Evolutionary conservation across 2,797 vertebrate genomes (phyloP), one percentile per base, ranked within the genome.

Genomic region (Rhynchotus rufescens): DNA sequence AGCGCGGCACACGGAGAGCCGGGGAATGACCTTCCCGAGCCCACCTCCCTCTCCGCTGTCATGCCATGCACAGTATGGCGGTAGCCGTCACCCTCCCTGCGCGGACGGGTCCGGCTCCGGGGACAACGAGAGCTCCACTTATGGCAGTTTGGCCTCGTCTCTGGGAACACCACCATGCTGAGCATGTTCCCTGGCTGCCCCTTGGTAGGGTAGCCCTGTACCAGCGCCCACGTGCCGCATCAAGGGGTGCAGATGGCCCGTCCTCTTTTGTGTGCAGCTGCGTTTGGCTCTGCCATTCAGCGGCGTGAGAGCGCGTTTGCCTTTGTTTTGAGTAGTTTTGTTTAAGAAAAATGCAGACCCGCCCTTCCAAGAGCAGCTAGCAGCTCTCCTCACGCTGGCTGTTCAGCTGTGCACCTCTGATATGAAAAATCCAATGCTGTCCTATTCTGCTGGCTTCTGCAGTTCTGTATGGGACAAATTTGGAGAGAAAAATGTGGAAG

Each of bases 221-320:
- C 56, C 80, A 84, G 40, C 68, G 57, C 86, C 86, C 60, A 12
- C 45, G 61, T 25, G 38, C 7, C 71, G 32, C 75, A 67, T 90
- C 67, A 86, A 84, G 86, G 25, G 71, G 79, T 90, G 85, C 88
- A 95, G 90, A 93, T 94, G 89, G 89, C 68, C 86, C 65, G 64
- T 73, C 83, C 67, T 90, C 81, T 80, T 89, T 85, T 94, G 84
- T 91, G 42, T 75, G 72, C 57, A 57, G 45, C 45, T 5, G 3
- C 2, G 2, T 72, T 89, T 54, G 25, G 83, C 74, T 89, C 52
- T 82, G 42, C 67, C 65, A 78, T 91, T 89, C 89, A 96, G 86
- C 75, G 67, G 60, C 44, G 45, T 67, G 89, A 84, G 51, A 90
- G 84, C 66, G 86, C 81, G 51, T 85, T 93, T 89, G 84, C 86